Base-by-base conservation (phyloP, 2,113 vertebrate genomes). In the Apeltes quadracus region DNA sequence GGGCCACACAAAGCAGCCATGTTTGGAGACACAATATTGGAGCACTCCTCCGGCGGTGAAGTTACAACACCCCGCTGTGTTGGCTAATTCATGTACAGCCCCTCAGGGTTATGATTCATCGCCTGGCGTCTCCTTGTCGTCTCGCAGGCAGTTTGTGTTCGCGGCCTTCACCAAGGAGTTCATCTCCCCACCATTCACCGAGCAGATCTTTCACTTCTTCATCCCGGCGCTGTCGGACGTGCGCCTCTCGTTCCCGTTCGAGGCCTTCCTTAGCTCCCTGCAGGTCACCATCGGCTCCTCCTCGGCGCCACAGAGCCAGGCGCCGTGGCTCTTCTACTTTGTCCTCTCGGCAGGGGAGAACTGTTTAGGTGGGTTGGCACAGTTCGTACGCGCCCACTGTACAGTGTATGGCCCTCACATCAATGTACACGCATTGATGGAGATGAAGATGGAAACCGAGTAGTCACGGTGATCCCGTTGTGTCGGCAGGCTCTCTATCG, bases 251-350 rank as follows among this genome's bases (percentile, higher is more conserved):
- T 99, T 99, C 90, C 96, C 98, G 0, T 98, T 97, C 1, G 95
- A 98, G 85, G 93, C 95, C 83, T 98, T 98, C 87, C 93, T 99
- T 81, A 93, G 90, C 83, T 95, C 97, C 72, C 94, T 99, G 58
- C 92, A 95, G 89, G 61, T 80, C 79, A 90, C 89, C 44, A 89
- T 95, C 66, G 46, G 69, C 50, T 84, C 89, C 20, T 87, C 81
- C 22, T 84, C 91, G 13, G 69, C 84, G 15, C 75, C 87, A 63
- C 86, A 89, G 32, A 90, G 87, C 70, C 88, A 90, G 78, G 95
- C 95, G 0, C 97, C 97, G 0, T 98, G 97, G 96, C 94, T 98
- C 66, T 96, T 98, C 83, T 98, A 98, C 89, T 97, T 97, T 63
- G 96, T 98, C 62, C 93, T 99, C 67, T 96, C 94, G 56, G 94